Evolutionary conservation across 2,797 vertebrate species (phyloP), one percentile per base, ranked within the genome.

Genomic region (Sebastes hopkinsi): DNA sequence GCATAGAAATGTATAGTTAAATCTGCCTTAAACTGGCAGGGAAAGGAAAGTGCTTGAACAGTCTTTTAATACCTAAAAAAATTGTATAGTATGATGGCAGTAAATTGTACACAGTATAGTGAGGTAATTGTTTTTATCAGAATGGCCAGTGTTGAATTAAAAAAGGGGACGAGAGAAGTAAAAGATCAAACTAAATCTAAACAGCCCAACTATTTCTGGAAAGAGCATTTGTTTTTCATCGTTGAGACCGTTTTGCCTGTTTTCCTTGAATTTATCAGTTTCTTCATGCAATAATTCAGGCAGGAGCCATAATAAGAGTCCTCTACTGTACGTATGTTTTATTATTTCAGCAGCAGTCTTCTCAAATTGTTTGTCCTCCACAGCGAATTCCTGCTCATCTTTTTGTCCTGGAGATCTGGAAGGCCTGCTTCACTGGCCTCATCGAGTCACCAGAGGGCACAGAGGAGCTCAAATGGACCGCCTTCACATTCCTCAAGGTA

Each of bases 401-500:
- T 25, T 99, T 99, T 23, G 96, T 99, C 69, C 90, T 99, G 94
- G 98, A 99, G 94, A 97, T 99, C 84, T 99, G 98, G 98, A 99
- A 99, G 80, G 98, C 98, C 13, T 99, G 98, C 87, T 98, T 99
- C 23, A 98, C 99, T 18, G 98, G 98, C 11, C 97, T 99, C 81
- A 99, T 99, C 1, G 98, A 99, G 93, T 99, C 98, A 77, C 98
- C 98, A 0, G 98, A 99, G 93, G 98, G 98, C 77, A 99, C 97
- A 0, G 97, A 98, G 87, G 98, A 99, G 94, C 97, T 99, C 30
- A 99, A 99, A 90, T 99, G 98, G 98, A 99, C 98, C 0, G 98
- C 98, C 1, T 99, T 99, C 92, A 99, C 98, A 5, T 99, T 99
- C 91, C 97, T 99, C 55, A 99, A 99, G 96, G 98, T 99, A 97